phyloP scores from a whole-genome alignment of 1,140 invertebrate genomes.

The Procambarus clarkii region DNA sequence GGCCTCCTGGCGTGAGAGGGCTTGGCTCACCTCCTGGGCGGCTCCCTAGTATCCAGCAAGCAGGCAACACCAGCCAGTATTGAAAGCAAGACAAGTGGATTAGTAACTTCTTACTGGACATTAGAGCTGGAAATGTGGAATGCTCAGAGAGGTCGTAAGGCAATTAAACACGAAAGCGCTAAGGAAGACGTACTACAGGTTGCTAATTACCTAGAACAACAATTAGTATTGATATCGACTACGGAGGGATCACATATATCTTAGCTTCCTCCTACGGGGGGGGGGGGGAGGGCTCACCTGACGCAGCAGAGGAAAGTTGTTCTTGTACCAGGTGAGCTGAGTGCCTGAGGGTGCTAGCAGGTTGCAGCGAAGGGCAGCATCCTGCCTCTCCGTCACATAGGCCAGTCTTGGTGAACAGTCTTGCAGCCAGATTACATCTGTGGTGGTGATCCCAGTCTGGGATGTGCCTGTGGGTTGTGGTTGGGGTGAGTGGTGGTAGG shows the following conservation, averaged over 20 bases:
- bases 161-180: no score
- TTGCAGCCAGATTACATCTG: background rate
- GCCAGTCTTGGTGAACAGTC: background rate
- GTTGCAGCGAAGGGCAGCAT: slow-evolving; percentile 1
- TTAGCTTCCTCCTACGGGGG: no score
- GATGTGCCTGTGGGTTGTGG: background rate
- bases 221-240: no score
- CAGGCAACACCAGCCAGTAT: no score
- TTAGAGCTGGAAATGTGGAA: no score
- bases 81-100: no score
- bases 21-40: background rate
- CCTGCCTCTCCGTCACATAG: background rate
- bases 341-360: slow-evolving; percentile 15
- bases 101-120: no score
- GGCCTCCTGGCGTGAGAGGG: background rate
- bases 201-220: no score
- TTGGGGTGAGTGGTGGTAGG: no score
- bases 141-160: no score
- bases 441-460: background rate
- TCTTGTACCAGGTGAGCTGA: slow-evolving; percentile 19
- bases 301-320: background rate
- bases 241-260: no score
- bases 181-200: no score
- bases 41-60: background rate
- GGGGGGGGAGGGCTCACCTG: background rate